Base-by-base conservation (phyloP, 2,888 invertebrate species). In the Sphaerophoria rueppellii region DNA sequence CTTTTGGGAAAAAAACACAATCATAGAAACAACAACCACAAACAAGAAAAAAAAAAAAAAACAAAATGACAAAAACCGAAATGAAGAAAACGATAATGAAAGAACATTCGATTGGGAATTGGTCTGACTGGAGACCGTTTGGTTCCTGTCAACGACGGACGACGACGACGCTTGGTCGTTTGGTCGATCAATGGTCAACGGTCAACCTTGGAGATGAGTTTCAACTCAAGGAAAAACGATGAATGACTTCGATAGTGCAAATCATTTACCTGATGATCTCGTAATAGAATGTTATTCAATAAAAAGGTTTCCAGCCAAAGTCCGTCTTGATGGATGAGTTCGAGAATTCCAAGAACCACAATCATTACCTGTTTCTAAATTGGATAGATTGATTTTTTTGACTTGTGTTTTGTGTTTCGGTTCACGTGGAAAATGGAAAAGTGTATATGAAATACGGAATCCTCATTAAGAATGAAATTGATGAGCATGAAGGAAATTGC, bases 211-310 rank as follows among this genome's bases (percentile, higher is more conserved):
- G 43, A 43, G 34, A 69, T 35, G 50, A 67, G 55, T 73, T 46
- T 57, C 74, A 69, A 7, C 11, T 11, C 4, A 16, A 2, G 16
- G 6, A 14, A 60, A 24, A 43, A 65, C 37, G 50, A 69, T 58
- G 54, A 58, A 78, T 57, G 70, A 70, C 70, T 70, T 70, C 40
- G 63, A 74, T 65, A 58, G 69, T 63, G 67, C n/a, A 48, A 67
- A 70, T 78, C 69, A 70, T 82, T 79, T 74, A 74, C 74, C 70
- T 79, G 74, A 82, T 82, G 82, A 74, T 52, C 69, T 63, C 58
- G 50, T 67, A 67, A 67, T 40, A 37, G 46, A 65, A 82, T 71
- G 57, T 82, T 58, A 61, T 52, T 61, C 55, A 73, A 82, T 73
- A 55, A 61, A 24, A 40, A 43, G 12, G 24, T 60, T 43, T 43